Conservation (phyloP, 2,888 invertebrate species). For the Heteropelma amictum region DNA sequence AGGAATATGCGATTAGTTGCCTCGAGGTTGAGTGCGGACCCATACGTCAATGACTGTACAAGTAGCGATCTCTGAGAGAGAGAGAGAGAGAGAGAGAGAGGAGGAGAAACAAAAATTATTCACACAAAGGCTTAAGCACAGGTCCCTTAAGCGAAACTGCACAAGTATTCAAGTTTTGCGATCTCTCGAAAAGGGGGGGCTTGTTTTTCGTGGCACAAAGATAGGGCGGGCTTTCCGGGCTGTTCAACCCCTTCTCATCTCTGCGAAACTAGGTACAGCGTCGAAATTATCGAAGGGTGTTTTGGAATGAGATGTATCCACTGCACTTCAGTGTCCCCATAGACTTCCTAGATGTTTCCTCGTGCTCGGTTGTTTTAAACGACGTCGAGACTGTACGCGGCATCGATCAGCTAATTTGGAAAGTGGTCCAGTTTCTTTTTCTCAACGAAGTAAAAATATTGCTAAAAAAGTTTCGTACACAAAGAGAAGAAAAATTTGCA, state of each 20-base stretch:
- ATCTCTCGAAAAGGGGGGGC: conserved; percentile 33
- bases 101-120: conserved; percentile 58
- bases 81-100: conserved; percentile 59
- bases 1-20: conserved; percentile 71
- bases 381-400: not conserved
- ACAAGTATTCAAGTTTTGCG: conserved; percentile 7
- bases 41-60: conserved; percentile 69
- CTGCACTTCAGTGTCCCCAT: conserved; percentile 45
- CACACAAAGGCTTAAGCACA: conserved; percentile 60
- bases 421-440: not conserved
- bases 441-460: too few relatives aligned
- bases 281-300: conserved; percentile 14
- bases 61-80: conserved; percentile 57
- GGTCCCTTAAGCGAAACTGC: conserved; percentile 62
- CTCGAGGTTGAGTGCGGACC: conserved; percentile 71
- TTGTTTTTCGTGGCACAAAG: conserved; percentile 30
- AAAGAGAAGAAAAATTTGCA: too few relatives aligned
- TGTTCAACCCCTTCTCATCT: conserved; percentile 69
- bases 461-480: too few relatives aligned
- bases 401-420: not conserved
- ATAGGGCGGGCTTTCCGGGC: conserved; percentile 52
- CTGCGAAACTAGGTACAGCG: conserved; percentile 39
- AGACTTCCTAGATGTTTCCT: not conserved
- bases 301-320: conserved; percentile 20
- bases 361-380: not conserved